Conservation (phyloP, 1,140 invertebrate species). For the Drosophila malerkotliana region DNA sequence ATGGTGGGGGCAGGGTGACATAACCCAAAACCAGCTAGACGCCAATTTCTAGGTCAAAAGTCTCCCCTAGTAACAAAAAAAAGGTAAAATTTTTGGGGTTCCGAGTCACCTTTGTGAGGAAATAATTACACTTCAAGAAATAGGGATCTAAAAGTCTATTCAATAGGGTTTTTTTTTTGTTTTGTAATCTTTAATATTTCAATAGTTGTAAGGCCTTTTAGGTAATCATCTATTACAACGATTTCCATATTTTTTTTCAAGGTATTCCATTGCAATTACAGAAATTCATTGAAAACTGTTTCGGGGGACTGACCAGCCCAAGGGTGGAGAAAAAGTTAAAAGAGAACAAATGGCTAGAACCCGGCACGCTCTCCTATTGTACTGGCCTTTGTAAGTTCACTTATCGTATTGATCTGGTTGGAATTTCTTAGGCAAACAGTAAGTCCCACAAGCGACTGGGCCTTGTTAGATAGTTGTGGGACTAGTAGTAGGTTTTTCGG, state of each 20-base stretch:
- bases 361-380: background rate
- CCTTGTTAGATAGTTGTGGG: background rate
- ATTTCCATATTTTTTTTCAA: background rate
- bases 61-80: conserved; percentile 29
- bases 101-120: conserved; percentile 32
- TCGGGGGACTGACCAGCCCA: background rate
- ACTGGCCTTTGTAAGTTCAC: conserved; percentile 27
- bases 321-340: background rate
- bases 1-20: conserved; percentile 28
- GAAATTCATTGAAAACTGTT: conserved; percentile 16
- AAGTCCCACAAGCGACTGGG: background rate
- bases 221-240: too few species aligned
- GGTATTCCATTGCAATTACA: background rate
- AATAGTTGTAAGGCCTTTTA: too few species aligned
- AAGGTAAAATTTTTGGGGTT: background rate
- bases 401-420: conserved; percentile 45
- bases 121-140: conserved; percentile 5
- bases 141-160: background rate
- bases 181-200: too few species aligned
- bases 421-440: conserved; percentile 46
- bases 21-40: conserved; percentile 26
- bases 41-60: conserved; percentile 31
- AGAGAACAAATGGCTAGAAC: conserved; percentile 4
- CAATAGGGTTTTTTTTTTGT: background rate
- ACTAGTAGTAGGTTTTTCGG: background rate